Evolutionary conservation across 1,140 invertebrate genomes (phyloP), one percentile per base, ranked within the genome.

Genomic region (Drosophila nikananu): DNA sequence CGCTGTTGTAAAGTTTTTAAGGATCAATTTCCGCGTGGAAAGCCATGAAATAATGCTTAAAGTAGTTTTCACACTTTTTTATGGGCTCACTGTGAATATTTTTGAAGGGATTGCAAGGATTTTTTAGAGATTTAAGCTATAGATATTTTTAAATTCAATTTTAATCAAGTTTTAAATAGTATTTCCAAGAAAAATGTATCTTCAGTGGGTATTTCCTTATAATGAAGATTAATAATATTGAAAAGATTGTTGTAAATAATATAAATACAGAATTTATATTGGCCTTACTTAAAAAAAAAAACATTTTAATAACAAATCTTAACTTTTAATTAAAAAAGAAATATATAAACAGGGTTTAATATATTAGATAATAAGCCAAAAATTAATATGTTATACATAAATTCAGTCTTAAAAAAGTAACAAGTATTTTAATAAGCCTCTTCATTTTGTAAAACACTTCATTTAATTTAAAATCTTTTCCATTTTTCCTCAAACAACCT

Each of bases 1-100:
- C 4, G 27, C 13, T 30, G 82, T 48, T 87, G 81, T 89, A 83
- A 89, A 86, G 25, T 80, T 67, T 46, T 89, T 89, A 86, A 73
- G 77, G 44, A 42, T 52, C 37, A 42, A 74, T 74, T 75, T 49
- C 52, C 58, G 44, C 21, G 12, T 52, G 21, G 13, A n/a, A 42
- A 42, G 58, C 4, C 54, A 13, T 23, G n/a, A 57, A 37, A 61
- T 60, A 60, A 52, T 52, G 15, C 37, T 52, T 39, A 46, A 46
- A 54, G 68, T 74, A 74, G 70, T 73, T 73, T 73, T 61, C 37
- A 63, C 58, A 25, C 25, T 41, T 44, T 51, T 42, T 23, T 35
- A 65, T 23, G 30, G 5, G 2, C 3, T 37, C 39, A 63, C 39
- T 46, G 58, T 12, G 44, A 35, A 21, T 13, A 39, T 17, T 60